These are phyloP conservation scores for Mormyrus iriodes DNA, from an alignment of 2,113 vertebrate species.

Conservation along the genomic window DNA sequence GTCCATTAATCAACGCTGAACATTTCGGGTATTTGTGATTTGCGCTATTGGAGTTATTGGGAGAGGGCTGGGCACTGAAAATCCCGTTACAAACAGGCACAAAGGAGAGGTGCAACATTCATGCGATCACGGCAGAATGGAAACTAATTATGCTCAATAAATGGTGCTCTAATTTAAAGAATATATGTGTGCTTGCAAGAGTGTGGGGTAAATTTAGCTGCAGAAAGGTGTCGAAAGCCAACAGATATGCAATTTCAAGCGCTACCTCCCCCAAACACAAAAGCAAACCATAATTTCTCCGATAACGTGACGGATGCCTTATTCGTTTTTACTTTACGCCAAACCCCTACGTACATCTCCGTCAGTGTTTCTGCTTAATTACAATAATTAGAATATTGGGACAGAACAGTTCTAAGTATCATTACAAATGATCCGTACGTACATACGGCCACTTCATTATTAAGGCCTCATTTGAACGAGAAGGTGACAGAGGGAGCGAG, in stretches of 20 bases:
- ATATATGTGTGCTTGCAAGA: neutral
- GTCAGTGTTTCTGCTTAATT: constrained; percentile 47
- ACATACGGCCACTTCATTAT: constrained; percentile 41
- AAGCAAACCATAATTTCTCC: constrained; percentile 36
- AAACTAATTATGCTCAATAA: neutral
- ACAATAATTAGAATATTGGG: constrained; percentile 41
- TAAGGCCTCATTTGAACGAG: neutral
- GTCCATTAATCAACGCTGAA: constrained; percentile 88
- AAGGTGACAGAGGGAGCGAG: neutral
- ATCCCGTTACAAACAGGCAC: neutral
- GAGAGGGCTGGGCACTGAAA: neutral
- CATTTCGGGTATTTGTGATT: constrained; percentile 71
- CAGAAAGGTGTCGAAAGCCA: constrained; percentile 23
- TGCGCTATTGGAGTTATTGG: constrained; percentile 46
- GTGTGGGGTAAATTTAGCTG: neutral
- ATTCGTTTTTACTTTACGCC: constrained; percentile 40
- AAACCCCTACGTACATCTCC: constrained; percentile 38
- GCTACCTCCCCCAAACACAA: neutral
- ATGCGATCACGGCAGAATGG: neutral
- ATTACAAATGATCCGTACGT: constrained; percentile 43
- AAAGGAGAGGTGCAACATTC: neutral
- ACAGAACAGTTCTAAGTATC: constrained; percentile 43
- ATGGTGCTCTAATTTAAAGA: neutral
- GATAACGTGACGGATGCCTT: constrained; percentile 31
- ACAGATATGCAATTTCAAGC: constrained; percentile 27